These are phyloP conservation scores for Plectropomus leopardus DNA, from an alignment of 2,113 vertebrate genomes.

Conservation along the genomic window DNA sequence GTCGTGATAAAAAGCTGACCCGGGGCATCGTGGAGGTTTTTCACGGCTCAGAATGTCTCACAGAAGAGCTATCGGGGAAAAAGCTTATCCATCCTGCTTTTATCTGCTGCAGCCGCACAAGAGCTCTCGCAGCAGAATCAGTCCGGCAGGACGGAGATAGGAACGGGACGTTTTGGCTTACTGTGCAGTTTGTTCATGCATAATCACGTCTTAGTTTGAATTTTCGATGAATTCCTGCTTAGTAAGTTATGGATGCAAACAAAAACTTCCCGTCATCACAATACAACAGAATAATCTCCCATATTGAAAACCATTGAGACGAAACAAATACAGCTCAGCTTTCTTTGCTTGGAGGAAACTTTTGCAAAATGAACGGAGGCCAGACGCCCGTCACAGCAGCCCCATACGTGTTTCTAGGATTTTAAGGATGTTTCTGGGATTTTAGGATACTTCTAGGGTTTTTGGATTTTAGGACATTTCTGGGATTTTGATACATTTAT, in stretches of 20 bases:
- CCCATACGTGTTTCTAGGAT: no score
- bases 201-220: neutral
- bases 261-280: neutral
- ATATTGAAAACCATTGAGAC: no score
- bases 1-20: conserved; percentile 20
- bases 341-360: no score
- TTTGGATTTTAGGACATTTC: no score
- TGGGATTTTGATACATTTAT: no score
- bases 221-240: neutral
- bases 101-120: neutral
- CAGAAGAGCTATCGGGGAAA: neutral
- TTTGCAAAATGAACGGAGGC: no score
- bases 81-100: neutral
- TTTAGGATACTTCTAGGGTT: no score
- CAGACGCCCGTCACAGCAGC: no score
- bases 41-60: conserved; percentile 4
- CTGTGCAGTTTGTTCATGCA: neutral
- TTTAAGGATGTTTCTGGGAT: no score
- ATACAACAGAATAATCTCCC: neutral
- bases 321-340: no score
- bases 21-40: conserved; percentile 1
- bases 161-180: neutral
- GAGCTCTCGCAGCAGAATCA: conserved; percentile 7
- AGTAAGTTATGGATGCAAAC: neutral
- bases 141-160: neutral